These are phyloP conservation scores for Nannoperca australis DNA, from an alignment of 2,797 vertebrate species.

Conservation along the genomic window DNA sequence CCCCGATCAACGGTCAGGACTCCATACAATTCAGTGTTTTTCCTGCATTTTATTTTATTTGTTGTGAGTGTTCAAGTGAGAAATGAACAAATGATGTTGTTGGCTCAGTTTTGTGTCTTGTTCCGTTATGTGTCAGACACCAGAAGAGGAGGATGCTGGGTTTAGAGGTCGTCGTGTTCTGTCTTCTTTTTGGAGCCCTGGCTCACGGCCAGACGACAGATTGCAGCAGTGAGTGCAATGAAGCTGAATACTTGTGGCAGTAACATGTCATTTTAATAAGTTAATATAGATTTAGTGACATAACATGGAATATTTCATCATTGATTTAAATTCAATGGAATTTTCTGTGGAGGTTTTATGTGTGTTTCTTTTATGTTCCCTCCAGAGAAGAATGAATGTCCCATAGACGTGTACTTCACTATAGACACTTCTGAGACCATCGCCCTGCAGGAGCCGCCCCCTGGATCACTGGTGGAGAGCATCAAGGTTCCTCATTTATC, in stretches of 20 bases:
- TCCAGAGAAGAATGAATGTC: slow-evolving; percentile 85
- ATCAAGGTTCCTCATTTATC: slow-evolving; percentile 82
- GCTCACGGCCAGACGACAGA: slow-evolving; percentile 49
- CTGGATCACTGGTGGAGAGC: slow-evolving; percentile 90
- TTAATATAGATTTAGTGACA: background rate
- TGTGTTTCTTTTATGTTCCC: slow-evolving; percentile 2
- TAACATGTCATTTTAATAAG: background rate
- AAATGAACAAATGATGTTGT: slow-evolving; percentile 42
- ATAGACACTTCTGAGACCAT: slow-evolving; percentile 98
- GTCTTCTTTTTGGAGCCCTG: slow-evolving; percentile 76
- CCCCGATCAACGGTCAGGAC: background rate
- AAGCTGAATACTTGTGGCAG: background rate
- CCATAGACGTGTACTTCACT: slow-evolving; percentile 92
- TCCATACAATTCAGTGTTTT: background rate
- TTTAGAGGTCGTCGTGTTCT: slow-evolving; percentile 67
- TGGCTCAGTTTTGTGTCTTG: slow-evolving; percentile 54
- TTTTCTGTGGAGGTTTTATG: background rate
- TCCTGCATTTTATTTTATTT: no score
- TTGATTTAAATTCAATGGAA: background rate
- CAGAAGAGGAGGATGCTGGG: slow-evolving; percentile 77
- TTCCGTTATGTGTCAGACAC: slow-evolving; percentile 60
- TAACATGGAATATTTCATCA: background rate
- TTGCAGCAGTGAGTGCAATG: slow-evolving; percentile 76
- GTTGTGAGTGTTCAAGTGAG: no score
- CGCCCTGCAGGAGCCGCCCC: slow-evolving; percentile 92